Evolutionary conservation across 2,113 vertebrate species (phyloP).

Genomic region (Variabilichromis moorii): DNA sequence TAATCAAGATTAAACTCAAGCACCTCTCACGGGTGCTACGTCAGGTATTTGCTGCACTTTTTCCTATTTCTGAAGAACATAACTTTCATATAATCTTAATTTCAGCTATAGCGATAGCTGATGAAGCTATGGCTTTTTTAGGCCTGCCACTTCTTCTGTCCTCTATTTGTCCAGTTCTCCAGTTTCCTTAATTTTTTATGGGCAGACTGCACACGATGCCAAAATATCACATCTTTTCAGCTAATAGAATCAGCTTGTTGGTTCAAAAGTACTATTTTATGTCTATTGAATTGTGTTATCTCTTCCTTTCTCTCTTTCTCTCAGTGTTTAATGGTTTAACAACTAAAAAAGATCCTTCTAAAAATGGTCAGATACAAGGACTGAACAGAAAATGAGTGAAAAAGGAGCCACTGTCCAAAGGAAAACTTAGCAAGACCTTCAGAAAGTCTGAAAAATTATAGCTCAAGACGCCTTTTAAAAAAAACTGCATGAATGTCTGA

Average conservation of each 20-base stretch:
- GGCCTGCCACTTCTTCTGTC: background rate
- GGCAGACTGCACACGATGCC: background rate
- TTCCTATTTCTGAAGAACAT: background rate
- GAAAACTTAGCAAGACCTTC: background rate
- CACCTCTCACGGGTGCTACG: background rate
- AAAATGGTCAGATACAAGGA: background rate
- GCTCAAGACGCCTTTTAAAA: fast-evolving
- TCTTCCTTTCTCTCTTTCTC: background rate
- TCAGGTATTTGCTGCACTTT: background rate
- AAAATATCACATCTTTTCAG: background rate
- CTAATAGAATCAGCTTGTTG: background rate
- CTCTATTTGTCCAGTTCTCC: background rate
- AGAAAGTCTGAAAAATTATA: background rate
- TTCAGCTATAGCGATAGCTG: background rate
- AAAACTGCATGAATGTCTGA: background rate
- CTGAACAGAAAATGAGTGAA: background rate
- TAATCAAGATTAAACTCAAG: background rate
- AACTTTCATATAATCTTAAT: background rate
- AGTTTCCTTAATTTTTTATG: background rate
- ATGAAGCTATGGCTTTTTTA: background rate
- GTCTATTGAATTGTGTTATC: background rate
- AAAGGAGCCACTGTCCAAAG: background rate
- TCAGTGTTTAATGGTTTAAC: background rate
- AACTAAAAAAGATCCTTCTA: background rate
- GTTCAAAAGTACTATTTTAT: background rate